These are phyloP conservation scores for Pipistrellus pygmaeus DNA, from an alignment of 2,797 vertebrate species.

Conservation along the genomic window DNA sequence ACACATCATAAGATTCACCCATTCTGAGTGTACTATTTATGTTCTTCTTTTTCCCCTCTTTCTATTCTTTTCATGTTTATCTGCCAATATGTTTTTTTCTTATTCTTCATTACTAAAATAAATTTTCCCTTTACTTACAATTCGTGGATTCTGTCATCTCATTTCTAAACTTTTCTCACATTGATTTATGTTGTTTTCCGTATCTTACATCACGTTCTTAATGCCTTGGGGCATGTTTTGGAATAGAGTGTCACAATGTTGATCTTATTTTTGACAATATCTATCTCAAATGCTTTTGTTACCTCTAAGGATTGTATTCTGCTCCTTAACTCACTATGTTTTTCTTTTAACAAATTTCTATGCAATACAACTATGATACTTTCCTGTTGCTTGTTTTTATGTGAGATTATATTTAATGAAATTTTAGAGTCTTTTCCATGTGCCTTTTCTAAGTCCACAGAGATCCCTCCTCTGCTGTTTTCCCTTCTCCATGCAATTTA, in stretches of 20 bases:
- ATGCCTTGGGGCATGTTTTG: background rate
- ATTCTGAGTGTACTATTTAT: background rate
- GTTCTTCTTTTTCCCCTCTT: background rate
- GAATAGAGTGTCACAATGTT: background rate
- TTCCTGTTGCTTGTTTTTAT: background rate
- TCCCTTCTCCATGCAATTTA: too few species aligned
- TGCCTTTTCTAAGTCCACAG: too few species aligned
- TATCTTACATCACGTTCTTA: background rate
- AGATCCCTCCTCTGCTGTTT: too few species aligned
- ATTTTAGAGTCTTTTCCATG: background rate
- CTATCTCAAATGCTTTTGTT: background rate
- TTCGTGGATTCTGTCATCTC: background rate
- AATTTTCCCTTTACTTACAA: background rate
- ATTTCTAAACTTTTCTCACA: slow-evolving; percentile 1
- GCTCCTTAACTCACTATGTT: background rate
- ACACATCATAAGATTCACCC: background rate
- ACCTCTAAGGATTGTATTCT: background rate
- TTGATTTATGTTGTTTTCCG: background rate
- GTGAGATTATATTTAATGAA: background rate
- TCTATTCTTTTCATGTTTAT: background rate
- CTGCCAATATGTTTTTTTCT: background rate
- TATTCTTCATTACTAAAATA: background rate
- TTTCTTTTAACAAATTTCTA: background rate
- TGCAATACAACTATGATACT: background rate
- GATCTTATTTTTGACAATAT: background rate